Evolutionary conservation across 1,140 invertebrate species (phyloP), one percentile per base, ranked within the genome.

Genomic region (Drosophila nasuta): DNA sequence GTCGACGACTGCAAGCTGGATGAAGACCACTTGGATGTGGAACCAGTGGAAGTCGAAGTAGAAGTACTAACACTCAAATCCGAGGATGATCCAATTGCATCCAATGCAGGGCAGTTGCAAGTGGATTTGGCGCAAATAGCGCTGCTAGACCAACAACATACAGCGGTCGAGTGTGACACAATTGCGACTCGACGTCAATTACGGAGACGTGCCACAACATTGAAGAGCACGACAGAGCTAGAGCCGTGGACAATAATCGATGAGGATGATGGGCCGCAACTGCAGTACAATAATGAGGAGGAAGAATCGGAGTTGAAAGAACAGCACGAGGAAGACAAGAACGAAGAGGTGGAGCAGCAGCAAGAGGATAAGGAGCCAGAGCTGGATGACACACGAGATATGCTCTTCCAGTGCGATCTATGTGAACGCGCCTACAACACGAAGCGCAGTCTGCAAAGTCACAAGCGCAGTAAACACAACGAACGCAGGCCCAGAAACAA

Each of bases 381-480:
- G 3, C 66, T 73, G 10, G 75, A 64, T 8, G 66, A 81, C 5
- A 46, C 83, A 0, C 78, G 72, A 45, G 86, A 91, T 13, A 83
- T 91, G 77, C 82, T 86, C 1, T 91, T 91, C 43, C 79, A 75
- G 41, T 92, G 91, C 49, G 81, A 78, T 38, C 66, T 76, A 28
- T 92, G 91, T 49, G 80, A 86, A 7, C 74, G 91, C 7, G 79
- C 79, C 5, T 92, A 92, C 66, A 78, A 64, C 20, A 79, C 66
- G 10, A 91, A 91, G 51, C 90, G 81, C 5, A 89, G 91, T 11
- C 75, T 92, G 11, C 73, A 89, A 43, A 79, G 76, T 4, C 91
- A 92, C 28, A 80, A 67, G 10, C 79, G 82, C 5, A 35, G 64
- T 63, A 91, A 83, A 13, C 91, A 92, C 63, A 64, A 51, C 25